Evolutionary conservation across 2,888 invertebrate genomes (phyloP), one percentile per base, ranked within the genome.

Genomic region (Chrysopilus asiliformis): DNA sequence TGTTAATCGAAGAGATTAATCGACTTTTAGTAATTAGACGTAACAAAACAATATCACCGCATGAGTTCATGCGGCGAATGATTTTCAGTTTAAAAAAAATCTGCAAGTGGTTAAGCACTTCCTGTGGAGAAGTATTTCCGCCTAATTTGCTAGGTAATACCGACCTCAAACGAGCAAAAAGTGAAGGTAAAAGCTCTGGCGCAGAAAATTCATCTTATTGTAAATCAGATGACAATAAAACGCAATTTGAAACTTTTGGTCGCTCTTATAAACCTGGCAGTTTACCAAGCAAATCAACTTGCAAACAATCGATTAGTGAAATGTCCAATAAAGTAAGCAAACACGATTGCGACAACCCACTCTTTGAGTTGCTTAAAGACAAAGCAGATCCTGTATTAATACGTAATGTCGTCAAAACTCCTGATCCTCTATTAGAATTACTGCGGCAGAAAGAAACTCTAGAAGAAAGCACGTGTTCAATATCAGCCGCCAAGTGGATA

Each of bases 61-160:
- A 61, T 31, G 61, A 63, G 45, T 63, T 58, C 37, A 57, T 63
- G 19, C 45, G 63, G 0, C 51, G 62, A 4, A 60, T 58, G 57
- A 60, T 62, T 15, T 62, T 60, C 40, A 52, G 53, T 4, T 32
- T 62, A 31, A 58, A 57, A 20, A 60, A 60, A 39, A 58, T 51
- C 2, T 58, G 60, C 43, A 52, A 52, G 32, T 60, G 60, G 59
- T 37, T 60, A 29, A 56, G 54, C 31, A 48, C 52, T 25, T 56
- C 57, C 40, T 54, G 55, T 42, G 52, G 55, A 10, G 58, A 60
- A 34, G 49, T 52, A 7, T 44, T 53, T 4, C 44, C 58, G 18
- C 57, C 58, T 1, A 58, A 57, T 38, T 40, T 53, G 17, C 16
- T 43, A 6, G 37, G 43, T 10, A 41, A 40, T 17, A 38, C 42